A percentile compares a stretch with the other conserved stretches of the same genome.
Evolutionary conservation across 2,888 invertebrate species (phyloP).

Genomic region (Xestia c-nigrum): DNA sequence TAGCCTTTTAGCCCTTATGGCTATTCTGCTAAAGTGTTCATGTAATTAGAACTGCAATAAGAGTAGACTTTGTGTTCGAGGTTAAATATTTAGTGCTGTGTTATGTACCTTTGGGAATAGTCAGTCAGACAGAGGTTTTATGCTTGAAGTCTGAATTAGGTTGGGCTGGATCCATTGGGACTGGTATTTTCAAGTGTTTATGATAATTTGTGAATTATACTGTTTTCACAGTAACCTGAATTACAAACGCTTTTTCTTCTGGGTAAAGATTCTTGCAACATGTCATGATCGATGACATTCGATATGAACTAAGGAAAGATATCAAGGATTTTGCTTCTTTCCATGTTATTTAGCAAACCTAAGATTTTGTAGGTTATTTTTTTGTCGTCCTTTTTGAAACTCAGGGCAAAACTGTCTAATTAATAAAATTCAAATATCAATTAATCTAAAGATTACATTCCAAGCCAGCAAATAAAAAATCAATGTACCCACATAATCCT

Average conservation of each 20-base stretch:
- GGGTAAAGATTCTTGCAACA: not conserved
- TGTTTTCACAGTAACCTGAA: not conserved
- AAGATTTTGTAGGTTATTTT: not conserved
- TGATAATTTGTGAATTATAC: not conserved
- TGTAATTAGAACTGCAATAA: conserved; percentile 16
- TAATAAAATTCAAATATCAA: not conserved
- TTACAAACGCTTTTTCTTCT: not conserved
- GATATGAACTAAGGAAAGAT: not conserved
- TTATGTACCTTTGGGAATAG: not conserved
- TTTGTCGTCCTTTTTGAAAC: not conserved
- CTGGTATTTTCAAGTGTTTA: not conserved
- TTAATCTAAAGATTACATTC: not conserved
- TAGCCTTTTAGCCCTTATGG: conserved; percentile 38
- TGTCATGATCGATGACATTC: not conserved
- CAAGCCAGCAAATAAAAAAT: not conserved
- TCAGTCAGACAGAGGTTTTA: not conserved
- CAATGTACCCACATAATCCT: not conserved
- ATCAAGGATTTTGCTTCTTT: not conserved
- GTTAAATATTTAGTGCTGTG: conserved; percentile 21
- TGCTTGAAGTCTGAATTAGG: not conserved
- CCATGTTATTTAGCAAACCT: not conserved
- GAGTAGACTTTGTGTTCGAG: not conserved
- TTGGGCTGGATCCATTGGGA: not conserved
- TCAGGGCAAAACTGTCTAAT: not conserved
- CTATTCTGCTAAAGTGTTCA: conserved; percentile 22